Evolutionary conservation across 2,888 invertebrate genomes (phyloP), one percentile per base, ranked within the genome.

Genomic region (Nomada lathburiana): DNA sequence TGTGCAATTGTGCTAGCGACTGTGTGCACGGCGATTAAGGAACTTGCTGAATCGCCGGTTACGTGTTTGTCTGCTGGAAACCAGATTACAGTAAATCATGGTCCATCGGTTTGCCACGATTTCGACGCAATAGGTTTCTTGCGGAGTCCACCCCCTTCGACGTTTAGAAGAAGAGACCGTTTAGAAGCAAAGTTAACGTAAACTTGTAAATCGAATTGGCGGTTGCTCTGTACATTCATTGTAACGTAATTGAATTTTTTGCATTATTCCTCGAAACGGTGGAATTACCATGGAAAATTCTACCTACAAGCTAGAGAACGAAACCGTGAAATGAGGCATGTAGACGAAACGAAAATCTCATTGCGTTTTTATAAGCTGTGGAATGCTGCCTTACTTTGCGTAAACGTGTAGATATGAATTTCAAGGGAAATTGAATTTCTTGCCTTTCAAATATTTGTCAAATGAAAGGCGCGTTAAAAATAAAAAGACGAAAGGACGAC

Each of bases 21-120:
- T 44, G 59, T 47, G 29, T 42, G 44, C n/a, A 57, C 5, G 16
- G 16, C 10, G 18, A 47, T 59, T 9, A 47, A n/a, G 59, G 44
- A 69, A 69, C 59, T 59, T 16, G 44, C 26, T 47, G 55, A 44
- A 69, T 59, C 59, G 59, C 50, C 26, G 26, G 63, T 63, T 47
- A 23, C 23, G 29, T 65, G 29, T 47, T 60, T 70, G 60, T 16
- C 2, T 0, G 47, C 2, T 57, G 23, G 11, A 50, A 47, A 70
- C 16, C 59, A 29, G 60, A 70, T 70, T 70, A 60, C n/a, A 47
- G n/a, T 50, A 20, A 60, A 70, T 59, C 59, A 29, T 16, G 59
- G 29, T 2, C 13, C 50, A 10, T 4, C 1, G 5, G 20, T 59
- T 57, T 36, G 7, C 36, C 7, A 36, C 36, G 36, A 36, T 7